These are phyloP conservation scores for Caenorhabditis elegans DNA, from an alignment of 1,140 invertebrate species.

Conservation along the genomic window WBcel235 BX284602.5:6456501-6457000, in stretches of 20 bases:
- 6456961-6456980: not conserved
- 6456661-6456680: conserved; percentile 24
- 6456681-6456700: not conserved
- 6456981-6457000: not conserved
- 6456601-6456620: not conserved
- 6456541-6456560: conserved; percentile 15
- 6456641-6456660: not conserved
- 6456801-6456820: conserved; percentile 14
- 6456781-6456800: too few species aligned
- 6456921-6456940: conserved; percentile 35
- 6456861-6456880: conserved; percentile 65
- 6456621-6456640: not conserved
- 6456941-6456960: not conserved
- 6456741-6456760: conserved; percentile 13
- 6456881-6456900: conserved; percentile 60
- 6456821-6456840: not conserved
- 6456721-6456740: too few species aligned
- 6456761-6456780: conserved; percentile 17
- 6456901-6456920: conserved; percentile 64
- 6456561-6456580: conserved; percentile 15
- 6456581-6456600: conserved; percentile 16
- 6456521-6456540: not conserved
- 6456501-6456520: not conserved
- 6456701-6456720: too few species aligned
- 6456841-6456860: too few species aligned